A percentile compares a stretch with the other conserved stretches of the same genome.
These are phyloP conservation scores for Limenitis camilla DNA, from an alignment of 2,888 invertebrate genomes.

Conservation along the genomic window DNA sequence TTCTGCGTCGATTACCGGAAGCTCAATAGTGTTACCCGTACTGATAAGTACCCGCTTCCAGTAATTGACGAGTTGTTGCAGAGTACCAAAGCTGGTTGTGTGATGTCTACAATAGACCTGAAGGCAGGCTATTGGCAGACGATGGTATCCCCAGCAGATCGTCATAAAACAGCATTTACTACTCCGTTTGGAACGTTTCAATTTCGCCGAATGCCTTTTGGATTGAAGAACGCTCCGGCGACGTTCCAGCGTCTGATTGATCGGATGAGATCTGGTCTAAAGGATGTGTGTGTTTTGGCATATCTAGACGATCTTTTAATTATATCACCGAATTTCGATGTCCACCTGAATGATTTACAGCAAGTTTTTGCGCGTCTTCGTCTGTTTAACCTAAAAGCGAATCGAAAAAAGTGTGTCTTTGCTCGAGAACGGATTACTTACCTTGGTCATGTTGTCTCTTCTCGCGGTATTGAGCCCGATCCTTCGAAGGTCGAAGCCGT, in stretches of 20 bases:
- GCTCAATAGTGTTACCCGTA: neutral
- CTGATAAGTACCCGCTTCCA: conserved; percentile 2
- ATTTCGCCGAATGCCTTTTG: conserved; percentile 30
- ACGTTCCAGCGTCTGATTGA: conserved; percentile 33
- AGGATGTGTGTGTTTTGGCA: neutral
- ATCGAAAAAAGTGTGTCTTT: conserved; percentile 20
- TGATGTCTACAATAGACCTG: conserved; percentile 30
- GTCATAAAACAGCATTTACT: conserved; percentile 30
- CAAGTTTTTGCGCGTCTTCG: conserved; percentile 12
- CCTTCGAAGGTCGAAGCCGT: conserved; percentile 24
- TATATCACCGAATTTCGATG: conserved; percentile 25
- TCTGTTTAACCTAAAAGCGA: conserved; percentile 11
- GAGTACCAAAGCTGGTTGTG: conserved; percentile 15
- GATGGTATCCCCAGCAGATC: conserved; percentile 21
- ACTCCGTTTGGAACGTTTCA: conserved; percentile 27
- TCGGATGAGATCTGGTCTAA: conserved; percentile 20
- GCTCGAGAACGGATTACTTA: conserved; percentile 22
- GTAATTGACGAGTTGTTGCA: conserved; percentile 1
- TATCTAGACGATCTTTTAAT: conserved; percentile 18
- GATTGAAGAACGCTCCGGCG: conserved; percentile 29
- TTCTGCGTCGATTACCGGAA: conserved; percentile 2
- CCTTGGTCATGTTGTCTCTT: conserved; percentile 26
- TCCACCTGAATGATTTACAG: conserved; percentile 12
- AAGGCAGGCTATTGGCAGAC: conserved; percentile 41
- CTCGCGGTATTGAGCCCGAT: conserved; percentile 20